Conservation (phyloP, 2,888 invertebrate species). For the Amphipoea lucens region DNA sequence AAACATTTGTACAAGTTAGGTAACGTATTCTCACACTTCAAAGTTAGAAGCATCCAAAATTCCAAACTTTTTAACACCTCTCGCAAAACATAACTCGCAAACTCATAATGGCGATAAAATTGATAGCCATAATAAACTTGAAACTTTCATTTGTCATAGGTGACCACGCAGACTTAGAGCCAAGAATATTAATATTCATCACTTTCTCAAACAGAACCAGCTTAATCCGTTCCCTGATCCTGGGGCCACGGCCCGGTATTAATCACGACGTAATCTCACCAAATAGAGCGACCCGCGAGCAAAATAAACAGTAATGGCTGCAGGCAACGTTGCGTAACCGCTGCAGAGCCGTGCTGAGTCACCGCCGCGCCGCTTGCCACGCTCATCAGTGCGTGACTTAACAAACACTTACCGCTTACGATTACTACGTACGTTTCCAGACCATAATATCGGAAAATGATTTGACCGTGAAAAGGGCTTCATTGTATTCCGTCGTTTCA, state of each 20-base stretch:
- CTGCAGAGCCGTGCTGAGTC: slow-evolving; percentile 62
- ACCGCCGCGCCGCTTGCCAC: slow-evolving; percentile 53
- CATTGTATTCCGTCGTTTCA: slow-evolving; percentile 63
- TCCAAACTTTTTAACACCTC: slow-evolving; percentile 17
- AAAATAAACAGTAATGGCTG: slow-evolving; percentile 77
- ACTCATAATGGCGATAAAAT: slow-evolving; percentile 61
- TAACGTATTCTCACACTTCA: slow-evolving; percentile 7
- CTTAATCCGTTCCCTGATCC: slow-evolving; percentile 73
- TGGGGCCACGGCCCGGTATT: slow-evolving; percentile 76
- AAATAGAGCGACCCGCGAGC: slow-evolving; percentile 76
- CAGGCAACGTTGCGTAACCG: slow-evolving; percentile 79
- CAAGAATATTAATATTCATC: slow-evolving; percentile 73
- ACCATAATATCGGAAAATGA: slow-evolving; percentile 76
- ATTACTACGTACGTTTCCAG: slow-evolving; percentile 73
- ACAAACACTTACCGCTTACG: slow-evolving; percentile 74
- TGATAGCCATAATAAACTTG: slow-evolving; percentile 56
- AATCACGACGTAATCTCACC: slow-evolving; percentile 82
- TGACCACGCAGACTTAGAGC: slow-evolving; percentile 61
- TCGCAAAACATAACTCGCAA: slow-evolving; percentile 54
- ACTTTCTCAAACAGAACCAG: slow-evolving; percentile 73
- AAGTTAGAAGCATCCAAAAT: slow-evolving; percentile 28
- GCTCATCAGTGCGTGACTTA: slow-evolving; percentile 82
- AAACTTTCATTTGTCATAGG: slow-evolving; percentile 61
- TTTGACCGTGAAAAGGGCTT: slow-evolving; percentile 81
- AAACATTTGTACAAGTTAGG: slow-evolving; percentile 24